These are phyloP conservation scores for Zaprionus davidi DNA, from an alignment of 1,140 invertebrate species.

Conservation along the genomic window DNA sequence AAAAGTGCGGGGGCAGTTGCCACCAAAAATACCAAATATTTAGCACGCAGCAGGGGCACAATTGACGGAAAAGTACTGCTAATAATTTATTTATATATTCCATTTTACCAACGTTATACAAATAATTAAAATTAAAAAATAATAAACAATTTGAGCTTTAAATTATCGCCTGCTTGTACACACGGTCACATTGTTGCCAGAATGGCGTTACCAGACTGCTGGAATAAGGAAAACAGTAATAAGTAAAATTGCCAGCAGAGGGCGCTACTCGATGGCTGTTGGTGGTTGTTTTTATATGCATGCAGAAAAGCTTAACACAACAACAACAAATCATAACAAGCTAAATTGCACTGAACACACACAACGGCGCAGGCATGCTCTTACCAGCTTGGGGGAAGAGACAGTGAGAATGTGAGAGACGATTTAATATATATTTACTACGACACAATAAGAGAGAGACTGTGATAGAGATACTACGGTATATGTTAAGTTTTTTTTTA, in stretches of 20 bases:
- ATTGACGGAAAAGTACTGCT: too few relatives aligned
- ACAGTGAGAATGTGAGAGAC: background rate
- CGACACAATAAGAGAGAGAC: too few relatives aligned
- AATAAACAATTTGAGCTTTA: background rate
- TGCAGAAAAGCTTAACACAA: conserved; percentile 3
- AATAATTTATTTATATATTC: too few relatives aligned
- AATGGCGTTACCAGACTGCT: conserved; percentile 26
- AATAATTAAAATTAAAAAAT: background rate
- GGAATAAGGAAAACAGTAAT: background rate
- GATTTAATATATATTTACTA: too few relatives aligned
- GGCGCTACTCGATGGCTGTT: conserved; percentile 11
- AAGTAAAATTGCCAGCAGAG: conserved; percentile 16
- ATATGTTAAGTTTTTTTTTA: background rate
- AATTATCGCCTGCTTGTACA: background rate
- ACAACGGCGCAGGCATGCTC: background rate
- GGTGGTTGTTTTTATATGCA: conserved; percentile 10
- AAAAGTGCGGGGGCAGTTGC: conserved; percentile 14
- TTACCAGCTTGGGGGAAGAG: background rate
- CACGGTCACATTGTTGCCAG: conserved; percentile 11
- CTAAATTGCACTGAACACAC: background rate
- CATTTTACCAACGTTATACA: too few relatives aligned
- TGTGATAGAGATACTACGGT: background rate
- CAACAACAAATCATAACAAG: background rate
- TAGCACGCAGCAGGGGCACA: background rate
- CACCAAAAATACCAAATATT: conserved; percentile 17